Evolutionary conservation across 1,140 invertebrate species (phyloP).

Genomic region (Pseudobourletiella spinata): DNA sequence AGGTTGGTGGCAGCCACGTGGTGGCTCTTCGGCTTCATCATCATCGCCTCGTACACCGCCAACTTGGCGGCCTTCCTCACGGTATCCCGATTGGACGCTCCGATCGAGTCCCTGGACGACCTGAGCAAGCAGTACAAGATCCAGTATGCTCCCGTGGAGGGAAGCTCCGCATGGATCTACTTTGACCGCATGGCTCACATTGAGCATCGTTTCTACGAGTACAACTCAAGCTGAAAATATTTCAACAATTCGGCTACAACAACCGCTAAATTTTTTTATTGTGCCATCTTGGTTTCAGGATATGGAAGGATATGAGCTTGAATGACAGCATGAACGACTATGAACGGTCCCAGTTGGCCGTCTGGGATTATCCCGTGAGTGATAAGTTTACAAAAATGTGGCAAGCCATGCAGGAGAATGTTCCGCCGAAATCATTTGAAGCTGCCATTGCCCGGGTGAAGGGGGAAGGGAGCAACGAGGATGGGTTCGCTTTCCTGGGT

Average conservation of each 20-base stretch:
- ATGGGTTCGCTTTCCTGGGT: conserved; percentile 88
- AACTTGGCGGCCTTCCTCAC: conserved; percentile 83
- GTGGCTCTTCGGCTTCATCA: conserved; percentile 97
- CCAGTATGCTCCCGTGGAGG: conserved; percentile 78
- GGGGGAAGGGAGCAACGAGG: conserved; percentile 52
- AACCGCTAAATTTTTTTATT: background rate
- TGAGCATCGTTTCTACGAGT: conserved; percentile 91
- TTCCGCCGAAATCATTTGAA: conserved; percentile 62
- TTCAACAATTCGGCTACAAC: too few relatives aligned
- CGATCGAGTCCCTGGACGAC: conserved; percentile 86
- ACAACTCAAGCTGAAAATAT: conserved; percentile 36
- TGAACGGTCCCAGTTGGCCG: conserved; percentile 83
- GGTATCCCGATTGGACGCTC: conserved; percentile 81
- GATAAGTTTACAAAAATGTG: conserved; percentile 99
- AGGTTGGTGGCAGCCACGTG: conserved; percentile 87
- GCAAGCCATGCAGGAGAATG: conserved; percentile 88
- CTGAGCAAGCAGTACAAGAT: conserved; percentile 91
- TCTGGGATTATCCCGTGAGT: conserved; percentile 97
- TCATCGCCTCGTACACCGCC: conserved; percentile 96
- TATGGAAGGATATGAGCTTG: conserved; percentile 96
- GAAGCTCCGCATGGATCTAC: conserved; percentile 79
- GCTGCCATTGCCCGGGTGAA: conserved; percentile 71
- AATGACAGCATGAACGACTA: conserved; percentile 83
- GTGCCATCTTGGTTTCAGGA: conserved; percentile 49
- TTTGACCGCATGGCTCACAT: conserved; percentile 94